phyloP scores from a whole-genome alignment of 2,888 invertebrate genomes.

The Drosophila nr. perissopoda region DNA sequence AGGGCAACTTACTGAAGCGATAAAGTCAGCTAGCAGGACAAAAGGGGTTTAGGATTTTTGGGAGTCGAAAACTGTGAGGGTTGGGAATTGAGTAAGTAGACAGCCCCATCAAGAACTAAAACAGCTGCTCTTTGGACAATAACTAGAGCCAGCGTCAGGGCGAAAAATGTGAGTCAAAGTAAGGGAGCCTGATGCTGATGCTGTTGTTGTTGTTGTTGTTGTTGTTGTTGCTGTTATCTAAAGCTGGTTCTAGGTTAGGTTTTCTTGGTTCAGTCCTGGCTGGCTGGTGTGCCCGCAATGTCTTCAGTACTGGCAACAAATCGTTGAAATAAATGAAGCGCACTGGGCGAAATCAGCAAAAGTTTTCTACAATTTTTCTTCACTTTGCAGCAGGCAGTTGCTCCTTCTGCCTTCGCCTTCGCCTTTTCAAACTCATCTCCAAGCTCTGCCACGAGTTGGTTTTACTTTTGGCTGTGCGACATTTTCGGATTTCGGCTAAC shows the following conservation, averaged over 20 bases:
- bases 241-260: slow-evolving; percentile 23
- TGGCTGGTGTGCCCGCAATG: slow-evolving; percentile 23
- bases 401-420: neutral
- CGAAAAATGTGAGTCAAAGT: slow-evolving; percentile 2
- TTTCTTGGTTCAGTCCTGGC: slow-evolving; percentile 27
- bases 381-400: slow-evolving; percentile 70
- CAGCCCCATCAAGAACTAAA: slow-evolving; percentile 76
- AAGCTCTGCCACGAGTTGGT: slow-evolving; percentile 43
- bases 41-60: neutral
- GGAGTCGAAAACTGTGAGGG: neutral
- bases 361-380: slow-evolving; percentile 79
- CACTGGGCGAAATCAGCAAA: slow-evolving; percentile 82
- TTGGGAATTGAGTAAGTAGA: slow-evolving; percentile 44
- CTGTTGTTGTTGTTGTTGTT: slow-evolving; percentile 12
- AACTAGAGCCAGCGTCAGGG: slow-evolving; percentile 34
- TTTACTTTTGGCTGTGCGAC: slow-evolving; percentile 73
- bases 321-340: slow-evolving; percentile 81
- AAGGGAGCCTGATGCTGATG: slow-evolving; percentile 14
- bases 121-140: slow-evolving; percentile 78
- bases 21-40: slow-evolving; percentile 61
- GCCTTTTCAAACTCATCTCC: slow-evolving; percentile 15
- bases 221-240: slow-evolving; percentile 10
- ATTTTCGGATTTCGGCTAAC: slow-evolving; percentile 77
- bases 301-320: slow-evolving; percentile 71
- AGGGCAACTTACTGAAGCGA: slow-evolving; percentile 75